phyloP scores from a whole-genome alignment of 1,140 invertebrate species.

The Drosophila tristis region DNA sequence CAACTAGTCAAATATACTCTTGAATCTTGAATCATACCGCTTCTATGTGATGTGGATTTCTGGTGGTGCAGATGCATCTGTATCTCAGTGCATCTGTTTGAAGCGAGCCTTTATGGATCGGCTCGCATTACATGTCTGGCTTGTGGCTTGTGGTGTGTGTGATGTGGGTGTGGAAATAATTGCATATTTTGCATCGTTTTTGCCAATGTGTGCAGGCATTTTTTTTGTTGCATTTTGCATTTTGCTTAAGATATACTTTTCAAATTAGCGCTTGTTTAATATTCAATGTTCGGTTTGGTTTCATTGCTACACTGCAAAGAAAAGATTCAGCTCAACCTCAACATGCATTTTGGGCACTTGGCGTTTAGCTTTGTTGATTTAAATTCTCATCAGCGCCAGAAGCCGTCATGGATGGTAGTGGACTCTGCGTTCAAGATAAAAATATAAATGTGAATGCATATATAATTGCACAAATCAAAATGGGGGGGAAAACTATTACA shows the following conservation, averaged over 20 bases:
- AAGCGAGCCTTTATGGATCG: conserved; percentile 30
- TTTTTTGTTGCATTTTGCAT: conserved; percentile 20
- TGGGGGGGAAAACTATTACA: conserved; percentile 24
- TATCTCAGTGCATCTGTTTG: conserved; percentile 51
- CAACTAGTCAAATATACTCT: conserved; percentile 77
- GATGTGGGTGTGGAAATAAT: conserved; percentile 64
- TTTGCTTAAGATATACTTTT: conserved; percentile 62
- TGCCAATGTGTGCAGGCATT: conserved; percentile 38
- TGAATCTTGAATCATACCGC: conserved; percentile 42
- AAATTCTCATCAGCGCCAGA: conserved; percentile 85
- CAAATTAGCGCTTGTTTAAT: conserved; percentile 57
- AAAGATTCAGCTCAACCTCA: conserved; percentile 65
- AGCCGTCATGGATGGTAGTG: conserved; percentile 84
- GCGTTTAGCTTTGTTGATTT: conserved; percentile 84
- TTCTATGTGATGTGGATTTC: conserved; percentile 50
- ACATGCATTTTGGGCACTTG: conserved; percentile 76
- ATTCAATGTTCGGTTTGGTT: conserved; percentile 31
- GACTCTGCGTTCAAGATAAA: conserved; percentile 84
- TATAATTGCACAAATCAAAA: conserved; percentile 65
- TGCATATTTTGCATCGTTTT: conserved; percentile 53
- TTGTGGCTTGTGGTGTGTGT: conserved; percentile 16
- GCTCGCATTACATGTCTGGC: conserved; percentile 25
- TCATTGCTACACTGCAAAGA: conserved; percentile 43
- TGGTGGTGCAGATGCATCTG: conserved; percentile 39
- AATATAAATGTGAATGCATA: conserved; percentile 67